Evolutionary conservation across 2,888 invertebrate species (phyloP).

Genomic region (Molanna angustata): DNA sequence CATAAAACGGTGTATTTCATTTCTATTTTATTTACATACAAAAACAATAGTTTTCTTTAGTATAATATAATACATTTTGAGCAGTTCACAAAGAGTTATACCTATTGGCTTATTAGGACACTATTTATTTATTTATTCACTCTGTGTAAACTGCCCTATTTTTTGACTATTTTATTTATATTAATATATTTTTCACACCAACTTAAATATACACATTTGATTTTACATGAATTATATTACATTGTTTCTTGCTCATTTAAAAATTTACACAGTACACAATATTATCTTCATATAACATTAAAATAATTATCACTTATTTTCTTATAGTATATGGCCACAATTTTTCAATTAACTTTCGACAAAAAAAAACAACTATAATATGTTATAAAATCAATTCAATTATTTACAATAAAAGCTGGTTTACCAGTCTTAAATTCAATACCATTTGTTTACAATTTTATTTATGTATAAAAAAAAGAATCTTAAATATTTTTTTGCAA

Average conservation of each 20-base stretch:
- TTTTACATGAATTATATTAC: conserved; percentile 20
- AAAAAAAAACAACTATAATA: conserved; percentile 24
- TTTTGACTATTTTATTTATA: conserved; percentile 10
- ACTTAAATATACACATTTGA: conserved; percentile 23
- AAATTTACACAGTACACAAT: conserved; percentile 27
- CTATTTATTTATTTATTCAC: too few relatives aligned
- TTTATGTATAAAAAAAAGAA: too few relatives aligned
- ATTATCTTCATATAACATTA: neutral
- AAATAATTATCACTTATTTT: conserved; percentile 26
- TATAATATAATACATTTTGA: too few relatives aligned
- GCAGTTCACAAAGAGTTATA: too few relatives aligned
- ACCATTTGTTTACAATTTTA: conserved; percentile 21
- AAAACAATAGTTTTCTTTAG: too few relatives aligned
- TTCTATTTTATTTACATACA: too few relatives aligned
- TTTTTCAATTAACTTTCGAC: conserved; percentile 23
- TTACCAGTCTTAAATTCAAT: conserved; percentile 30
- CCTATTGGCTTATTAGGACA: too few relatives aligned
- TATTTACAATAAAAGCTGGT: conserved; percentile 29
- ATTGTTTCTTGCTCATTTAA: conserved; percentile 6
- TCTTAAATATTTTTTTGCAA: conserved; percentile 11
- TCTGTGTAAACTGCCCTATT: neutral
- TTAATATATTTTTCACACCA: conserved; percentile 28
- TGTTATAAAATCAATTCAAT: conserved; percentile 23
- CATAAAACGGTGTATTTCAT: too few relatives aligned
- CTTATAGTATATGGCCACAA: conserved; percentile 32